phyloP scores from a whole-genome alignment of 2,113 vertebrate genomes.

The Bubalus kerabau region DNA sequence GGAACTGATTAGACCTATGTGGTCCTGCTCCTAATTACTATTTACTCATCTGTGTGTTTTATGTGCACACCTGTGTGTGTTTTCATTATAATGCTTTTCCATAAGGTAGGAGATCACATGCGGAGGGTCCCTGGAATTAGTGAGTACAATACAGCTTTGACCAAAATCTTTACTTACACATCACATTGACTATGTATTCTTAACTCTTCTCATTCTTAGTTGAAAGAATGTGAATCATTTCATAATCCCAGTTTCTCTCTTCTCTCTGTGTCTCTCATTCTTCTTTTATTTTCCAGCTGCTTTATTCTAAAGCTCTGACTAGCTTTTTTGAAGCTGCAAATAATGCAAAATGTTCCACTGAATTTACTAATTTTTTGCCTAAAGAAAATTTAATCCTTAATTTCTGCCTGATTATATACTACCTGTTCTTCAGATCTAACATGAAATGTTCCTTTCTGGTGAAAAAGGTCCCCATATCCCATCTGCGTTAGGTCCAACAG shows the following conservation, averaged over 20 bases:
- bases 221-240: neutral
- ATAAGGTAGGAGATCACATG: neutral
- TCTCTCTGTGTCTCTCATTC: neutral
- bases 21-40: neutral
- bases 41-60: neutral
- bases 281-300: neutral
- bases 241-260: neutral
- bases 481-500: neutral
- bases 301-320: neutral
- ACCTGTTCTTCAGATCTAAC: neutral
- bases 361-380: neutral
- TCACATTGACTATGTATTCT: neutral
- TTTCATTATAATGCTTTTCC: neutral
- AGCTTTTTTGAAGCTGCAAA: neutral
- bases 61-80: neutral
- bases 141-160: neutral
- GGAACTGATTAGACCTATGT: neutral
- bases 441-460: neutral
- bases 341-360: neutral
- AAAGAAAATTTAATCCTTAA: neutral
- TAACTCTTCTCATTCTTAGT: neutral
- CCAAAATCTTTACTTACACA: neutral
- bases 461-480: neutral
- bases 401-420: neutral
- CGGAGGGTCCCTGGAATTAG: neutral